A percentile compares a stretch with the other conserved stretches of the same genome.
phyloP scores from a whole-genome alignment of 2,888 invertebrate genomes.

The Trichacis sp. region DNA sequence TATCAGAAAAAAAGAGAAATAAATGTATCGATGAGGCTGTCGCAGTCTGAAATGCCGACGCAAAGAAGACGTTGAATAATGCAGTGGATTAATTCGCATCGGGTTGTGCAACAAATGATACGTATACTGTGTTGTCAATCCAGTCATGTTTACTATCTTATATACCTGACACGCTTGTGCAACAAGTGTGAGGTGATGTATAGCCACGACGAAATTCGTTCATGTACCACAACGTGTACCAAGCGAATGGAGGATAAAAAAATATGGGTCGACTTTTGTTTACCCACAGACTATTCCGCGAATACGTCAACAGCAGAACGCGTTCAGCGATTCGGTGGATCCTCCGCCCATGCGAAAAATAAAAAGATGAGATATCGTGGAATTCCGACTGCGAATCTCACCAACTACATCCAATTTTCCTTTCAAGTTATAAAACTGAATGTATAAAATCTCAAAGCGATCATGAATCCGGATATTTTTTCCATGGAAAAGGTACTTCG shows the following conservation, averaged over 20 bases:
- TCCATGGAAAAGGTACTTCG: too few relatives aligned
- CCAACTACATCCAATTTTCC: too few relatives aligned
- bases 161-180: conserved; percentile 27
- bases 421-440: too few relatives aligned
- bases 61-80: too few relatives aligned
- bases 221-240: background rate
- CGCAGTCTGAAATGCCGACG: too few relatives aligned
- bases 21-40: too few relatives aligned
- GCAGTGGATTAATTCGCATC: too few relatives aligned
- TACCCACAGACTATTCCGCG: too few relatives aligned
- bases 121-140: conserved; percentile 12
- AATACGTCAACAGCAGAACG: conserved; percentile 47
- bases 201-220: conserved; percentile 24
- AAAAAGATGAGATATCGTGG: conserved; percentile 18
- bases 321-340: conserved; percentile 31
- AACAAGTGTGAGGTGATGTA: conserved; percentile 38
- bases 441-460: too few relatives aligned
- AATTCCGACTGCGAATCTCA: too few relatives aligned
- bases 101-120: background rate
- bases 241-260: conserved; percentile 18
- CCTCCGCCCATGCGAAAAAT: conserved; percentile 11
- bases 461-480: too few relatives aligned
- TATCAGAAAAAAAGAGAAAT: too few relatives aligned
- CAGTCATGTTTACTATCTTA: conserved; percentile 24
- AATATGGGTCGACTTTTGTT: conserved; percentile 55